Percentiles rank a stretch among this genome's conserved stretches.
These are phyloP conservation scores for Plotosus lineatus DNA, from an alignment of 2,113 vertebrate genomes.

Conservation along the genomic window DNA sequence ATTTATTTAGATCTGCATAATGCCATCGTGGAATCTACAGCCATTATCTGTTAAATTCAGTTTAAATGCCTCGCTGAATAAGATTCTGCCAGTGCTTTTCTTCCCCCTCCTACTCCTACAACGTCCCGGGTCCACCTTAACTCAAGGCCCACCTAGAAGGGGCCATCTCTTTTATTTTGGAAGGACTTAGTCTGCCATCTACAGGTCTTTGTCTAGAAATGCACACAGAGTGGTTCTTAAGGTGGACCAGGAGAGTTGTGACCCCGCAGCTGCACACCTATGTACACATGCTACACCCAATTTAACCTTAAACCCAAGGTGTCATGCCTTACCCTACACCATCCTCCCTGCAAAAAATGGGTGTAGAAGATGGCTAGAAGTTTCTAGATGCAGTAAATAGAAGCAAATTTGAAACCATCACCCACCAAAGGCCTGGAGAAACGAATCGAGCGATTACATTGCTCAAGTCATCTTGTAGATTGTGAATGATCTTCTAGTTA, in stretches of 20 bases:
- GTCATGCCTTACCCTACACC: not conserved
- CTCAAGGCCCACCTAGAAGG: conserved; percentile 55
- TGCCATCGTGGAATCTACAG: not conserved
- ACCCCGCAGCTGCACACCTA: not conserved
- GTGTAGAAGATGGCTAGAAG: not conserved
- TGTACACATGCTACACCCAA: not conserved
- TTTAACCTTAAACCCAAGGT: not conserved
- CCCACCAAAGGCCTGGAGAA: conserved; percentile 10
- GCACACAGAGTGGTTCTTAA: conserved; percentile 62
- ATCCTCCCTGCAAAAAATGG: not conserved
- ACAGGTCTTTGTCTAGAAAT: conserved; percentile 51
- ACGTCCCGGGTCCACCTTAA: conserved; percentile 68
- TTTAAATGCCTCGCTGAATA: not conserved
- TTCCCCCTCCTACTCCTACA: not conserved
- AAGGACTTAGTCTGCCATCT: conserved; percentile 65
- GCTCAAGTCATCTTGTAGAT: not conserved
- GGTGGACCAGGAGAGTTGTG: conserved; percentile 62
- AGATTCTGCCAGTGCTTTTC: not conserved
- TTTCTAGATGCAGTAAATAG: not conserved
- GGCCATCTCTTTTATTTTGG: not conserved
- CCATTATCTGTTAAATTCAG: not conserved
- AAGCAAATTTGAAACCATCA: not conserved
- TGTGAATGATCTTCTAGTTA: not conserved
- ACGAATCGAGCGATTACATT: not conserved
- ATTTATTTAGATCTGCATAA: not conserved